Evolutionary conservation across 2,113 vertebrate species (phyloP), one percentile per base, ranked within the genome.

Genomic region (Coturnix japonica): DNA sequence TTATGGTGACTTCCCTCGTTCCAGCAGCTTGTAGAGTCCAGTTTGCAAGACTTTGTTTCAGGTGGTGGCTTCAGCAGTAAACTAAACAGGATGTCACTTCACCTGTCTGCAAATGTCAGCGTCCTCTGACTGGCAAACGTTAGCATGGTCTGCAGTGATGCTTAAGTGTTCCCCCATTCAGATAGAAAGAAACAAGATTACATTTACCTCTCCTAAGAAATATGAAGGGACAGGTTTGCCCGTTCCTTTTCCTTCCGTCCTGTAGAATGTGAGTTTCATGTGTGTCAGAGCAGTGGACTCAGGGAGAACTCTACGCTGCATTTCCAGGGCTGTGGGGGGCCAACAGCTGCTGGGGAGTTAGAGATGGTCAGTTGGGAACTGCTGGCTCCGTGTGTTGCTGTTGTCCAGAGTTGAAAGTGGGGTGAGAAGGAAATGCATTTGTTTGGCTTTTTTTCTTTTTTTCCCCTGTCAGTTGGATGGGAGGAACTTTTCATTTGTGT

Each of bases 201-300:
- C 14, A 43, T 51, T 0, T 0, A 19, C 14, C 1, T 56, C 49
- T 18, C 1, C 1, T 21, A n/a, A 37, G 23, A 37, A 31, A 4
- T 2, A 47, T 0, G 6, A 3, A 0, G 13, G 22, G 18, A 21
- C 43, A 11, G 15, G 26, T 57, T 76, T 83, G 8, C 8, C n/a
- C 31, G 3, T 43, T 31, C 13, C 0, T 71, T 78, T 31, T 1
- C 12, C 10, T 46, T 70, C 0, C 0, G 4, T 69, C 20, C 26
- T n/a, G 16, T 7, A 1, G 6, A 44, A n/a, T 0, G 1, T 9
- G 31, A 59, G 1, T 37, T 47, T 79, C 4, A 16, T 1, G 0
- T 21, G 10, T 59, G 35, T 39, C 28, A 30, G 53, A 82, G 37
- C 33, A 12, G 60, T 10, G n/a, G 15, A 16, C 11, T 80, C 0